Evolutionary conservation across 2,888 invertebrate species (phyloP), one percentile per base, ranked within the genome.

Genomic region (Bellardia pandia): DNA sequence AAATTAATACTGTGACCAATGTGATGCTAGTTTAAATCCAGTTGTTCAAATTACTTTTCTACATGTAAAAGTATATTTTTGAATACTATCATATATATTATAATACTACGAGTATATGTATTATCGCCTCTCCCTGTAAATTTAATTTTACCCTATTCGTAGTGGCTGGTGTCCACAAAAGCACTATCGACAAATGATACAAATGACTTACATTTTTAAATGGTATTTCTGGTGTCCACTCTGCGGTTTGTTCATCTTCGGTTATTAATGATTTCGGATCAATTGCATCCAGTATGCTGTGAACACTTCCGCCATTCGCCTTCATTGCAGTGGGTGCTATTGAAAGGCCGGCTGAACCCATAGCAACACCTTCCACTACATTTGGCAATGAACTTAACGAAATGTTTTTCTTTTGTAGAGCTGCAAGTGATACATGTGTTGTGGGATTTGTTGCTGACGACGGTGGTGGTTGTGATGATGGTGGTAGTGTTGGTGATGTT

Each of bases 221-320:
- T 1, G 98, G 98, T 93, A 98, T 97, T 94, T 98, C 98, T 0
- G 98, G 98, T 33, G 96, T 97, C 98, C 98, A 98, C 90, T 97
- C 97, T 0, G 96, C 96, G 0, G 96, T 96, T 82, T 95, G 95
- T 90, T 97, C 97, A 58, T 97, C 97, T 40, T 97, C 97, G 1
- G 95, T 94, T 79, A 95, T 95, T 90, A 91, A 87, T 11, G 94
- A 94, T 90, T 94, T 95, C 2, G 94, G 93, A 82, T 91, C 92
- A 66, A 90, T 90, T 16, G 88, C 88, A 78, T 91, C 91, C 16
- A 89, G 42, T 1, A 90, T 87, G 72, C 90, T 91, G 23, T 91
- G 91, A 7, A 90, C 83, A 71, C 91, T 92, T 33, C 89, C 88
- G 0, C 91, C 90, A 45, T 91, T 92, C 74, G 81, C 62, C 71